Evolutionary conservation across 2,797 vertebrate species (phyloP), one percentile per base, ranked within the genome.

Genomic region (Onychomys arenicola): DNA sequence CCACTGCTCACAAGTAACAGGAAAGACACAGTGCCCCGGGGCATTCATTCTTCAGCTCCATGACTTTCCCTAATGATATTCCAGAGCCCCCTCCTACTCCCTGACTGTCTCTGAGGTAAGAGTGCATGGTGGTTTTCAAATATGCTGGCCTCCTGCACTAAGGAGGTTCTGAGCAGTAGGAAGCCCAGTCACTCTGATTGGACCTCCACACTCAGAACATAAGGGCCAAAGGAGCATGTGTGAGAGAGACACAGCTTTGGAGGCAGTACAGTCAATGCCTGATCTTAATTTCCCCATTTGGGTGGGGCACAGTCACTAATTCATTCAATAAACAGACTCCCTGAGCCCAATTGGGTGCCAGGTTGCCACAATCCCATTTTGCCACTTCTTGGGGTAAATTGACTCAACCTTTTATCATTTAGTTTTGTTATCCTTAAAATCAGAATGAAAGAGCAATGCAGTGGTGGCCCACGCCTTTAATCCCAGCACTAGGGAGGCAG

Each of bases 381-480:
- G 6, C 46, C 65, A 25, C 23, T 82, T 91, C 67, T 55, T 49
- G 49, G 21, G 19, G 11, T 25, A 76, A 88, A 34, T 37, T 55
- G 52, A 34, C 61, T 94, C 23, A n/a, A 65, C 29, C 59, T 57
- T 87, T 67, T 71, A 49, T 76, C 63, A 59, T 86, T 91, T 46
- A 32, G 37, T 49, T 75, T 95, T 29, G 52, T 96, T 57, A 57
- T 25, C 49, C 83, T 21, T 88, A 88, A 84, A 91, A 89, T 89
- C 59, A 69, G 32, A 2, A 78, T 55, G 73, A 93, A 93, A 80
- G 21, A 25, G 23, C 23, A 25, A 27, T 9, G 25, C 9, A 27
- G 61, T 63, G 61, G 61, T 59, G 23, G 61, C 9, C 9, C 61
- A 63, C 10, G 61, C 61, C 61, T 63, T 63, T 63, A 63, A 63